These are phyloP conservation scores for Tachysurus fulvidraco DNA, from an alignment of 2,113 vertebrate species.

Conservation along the genomic window DNA sequence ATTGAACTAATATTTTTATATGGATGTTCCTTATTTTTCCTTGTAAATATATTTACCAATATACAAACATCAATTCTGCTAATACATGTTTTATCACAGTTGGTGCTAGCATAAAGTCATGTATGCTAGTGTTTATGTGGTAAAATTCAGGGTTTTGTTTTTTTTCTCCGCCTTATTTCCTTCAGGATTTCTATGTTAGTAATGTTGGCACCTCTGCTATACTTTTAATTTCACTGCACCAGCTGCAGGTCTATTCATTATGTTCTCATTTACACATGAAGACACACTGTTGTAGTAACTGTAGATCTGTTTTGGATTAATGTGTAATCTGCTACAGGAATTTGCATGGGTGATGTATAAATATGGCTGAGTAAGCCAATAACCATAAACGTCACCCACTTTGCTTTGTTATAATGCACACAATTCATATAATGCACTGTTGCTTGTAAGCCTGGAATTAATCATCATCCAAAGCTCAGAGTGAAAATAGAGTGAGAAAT, in stretches of 20 bases:
- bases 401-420: slow-evolving; percentile 14
- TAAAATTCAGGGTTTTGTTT: neutral
- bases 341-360: slow-evolving; percentile 31
- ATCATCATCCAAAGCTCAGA: neutral
- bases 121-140: neutral
- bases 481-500: neutral
- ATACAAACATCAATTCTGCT: neutral
- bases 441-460: neutral
- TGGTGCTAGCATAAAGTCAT: neutral
- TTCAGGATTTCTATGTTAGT: neutral
- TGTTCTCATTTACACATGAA: slow-evolving; percentile 5
- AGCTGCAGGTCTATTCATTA: neutral
- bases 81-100: neutral
- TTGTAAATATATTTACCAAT: neutral
- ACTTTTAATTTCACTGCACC: neutral
- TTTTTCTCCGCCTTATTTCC: neutral
- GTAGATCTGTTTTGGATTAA: neutral
- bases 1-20: neutral
- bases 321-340: neutral
- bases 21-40: neutral
- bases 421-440: slow-evolving; percentile 27
- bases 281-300: neutral
- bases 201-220: neutral
- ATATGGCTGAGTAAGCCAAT: neutral
- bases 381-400: slow-evolving; percentile 22